Conservation (phyloP, 37 sponge, comb jelly and placozoan species). For the Halichondria panicea region DNA sequence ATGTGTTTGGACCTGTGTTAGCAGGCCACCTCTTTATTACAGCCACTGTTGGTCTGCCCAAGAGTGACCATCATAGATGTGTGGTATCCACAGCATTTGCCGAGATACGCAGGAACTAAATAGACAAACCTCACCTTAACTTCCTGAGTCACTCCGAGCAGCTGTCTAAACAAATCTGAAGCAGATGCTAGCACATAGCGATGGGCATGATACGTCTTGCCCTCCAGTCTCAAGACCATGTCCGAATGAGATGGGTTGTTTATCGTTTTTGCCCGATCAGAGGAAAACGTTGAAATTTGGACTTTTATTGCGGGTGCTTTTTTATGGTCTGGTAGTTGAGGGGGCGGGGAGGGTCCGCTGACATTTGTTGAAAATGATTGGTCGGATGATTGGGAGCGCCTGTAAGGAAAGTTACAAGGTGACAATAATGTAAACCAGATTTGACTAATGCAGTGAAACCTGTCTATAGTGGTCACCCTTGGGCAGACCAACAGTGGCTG, state of each 20-base stretch:
- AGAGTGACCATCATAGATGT: too few species aligned
- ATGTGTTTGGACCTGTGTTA: too few species aligned
- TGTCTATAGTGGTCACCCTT: too few species aligned
- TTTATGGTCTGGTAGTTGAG: conserved; percentile 62
- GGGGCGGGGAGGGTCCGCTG: conserved; percentile 67
- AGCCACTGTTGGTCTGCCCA: too few species aligned
- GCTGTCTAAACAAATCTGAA: conserved; percentile 58
- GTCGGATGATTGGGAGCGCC: too few species aligned
- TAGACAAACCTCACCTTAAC: background rate
- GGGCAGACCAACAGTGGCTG: background rate
- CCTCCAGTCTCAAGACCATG: conserved; percentile 41
- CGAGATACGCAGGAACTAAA: conserved; percentile 12
- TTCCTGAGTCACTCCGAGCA: conserved; percentile 48
- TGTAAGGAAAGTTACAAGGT: background rate
- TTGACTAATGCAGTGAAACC: too few species aligned
- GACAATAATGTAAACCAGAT: background rate
- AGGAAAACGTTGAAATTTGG: conserved; percentile 32
- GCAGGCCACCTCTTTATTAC: too few species aligned
- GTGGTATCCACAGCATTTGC: too few species aligned
- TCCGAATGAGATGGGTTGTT: conserved; percentile 42
- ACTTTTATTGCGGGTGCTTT: conserved; percentile 86
- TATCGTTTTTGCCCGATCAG: conserved; percentile 51
- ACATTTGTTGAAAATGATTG: background rate
- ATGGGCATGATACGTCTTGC: conserved; percentile 53
- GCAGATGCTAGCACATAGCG: conserved; percentile 61